Evolutionary conservation across 2,113 vertebrate species (phyloP).

Genomic region (Caretta caretta): DNA sequence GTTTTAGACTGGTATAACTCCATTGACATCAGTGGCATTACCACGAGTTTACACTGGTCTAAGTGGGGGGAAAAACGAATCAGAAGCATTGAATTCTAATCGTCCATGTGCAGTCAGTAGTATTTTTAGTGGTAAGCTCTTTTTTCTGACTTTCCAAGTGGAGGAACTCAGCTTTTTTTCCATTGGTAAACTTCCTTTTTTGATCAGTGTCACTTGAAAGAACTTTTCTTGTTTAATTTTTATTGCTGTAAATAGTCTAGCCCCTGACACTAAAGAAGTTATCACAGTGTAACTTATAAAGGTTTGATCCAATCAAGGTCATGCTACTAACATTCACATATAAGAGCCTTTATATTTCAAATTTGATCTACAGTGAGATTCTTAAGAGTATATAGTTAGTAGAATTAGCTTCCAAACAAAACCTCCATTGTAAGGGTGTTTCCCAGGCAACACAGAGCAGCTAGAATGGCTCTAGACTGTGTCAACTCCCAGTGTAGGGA

Average conservation of each 20-base stretch:
- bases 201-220: not conserved
- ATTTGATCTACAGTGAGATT: not conserved
- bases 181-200: not conserved
- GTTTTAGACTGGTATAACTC: not conserved
- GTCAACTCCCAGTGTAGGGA: not conserved
- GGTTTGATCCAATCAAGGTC: not conserved
- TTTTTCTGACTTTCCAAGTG: too few species aligned
- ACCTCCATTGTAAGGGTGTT: not conserved
- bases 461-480: not conserved
- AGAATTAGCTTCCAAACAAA: not conserved
- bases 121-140: too few species aligned
- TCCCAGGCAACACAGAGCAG: not conserved
- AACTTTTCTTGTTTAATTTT: not conserved
- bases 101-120: not conserved
- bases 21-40: not conserved
- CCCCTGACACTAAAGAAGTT: too few species aligned
- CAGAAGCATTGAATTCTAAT: not conserved
- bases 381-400: not conserved
- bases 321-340: not conserved
- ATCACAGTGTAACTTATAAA: not conserved
- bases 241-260: not conserved
- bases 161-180: not conserved
- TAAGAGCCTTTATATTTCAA: not conserved
- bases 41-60: not conserved
- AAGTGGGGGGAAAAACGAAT: not conserved